phyloP scores from a whole-genome alignment of 2,888 invertebrate genomes.

The Cryptus armator region DNA sequence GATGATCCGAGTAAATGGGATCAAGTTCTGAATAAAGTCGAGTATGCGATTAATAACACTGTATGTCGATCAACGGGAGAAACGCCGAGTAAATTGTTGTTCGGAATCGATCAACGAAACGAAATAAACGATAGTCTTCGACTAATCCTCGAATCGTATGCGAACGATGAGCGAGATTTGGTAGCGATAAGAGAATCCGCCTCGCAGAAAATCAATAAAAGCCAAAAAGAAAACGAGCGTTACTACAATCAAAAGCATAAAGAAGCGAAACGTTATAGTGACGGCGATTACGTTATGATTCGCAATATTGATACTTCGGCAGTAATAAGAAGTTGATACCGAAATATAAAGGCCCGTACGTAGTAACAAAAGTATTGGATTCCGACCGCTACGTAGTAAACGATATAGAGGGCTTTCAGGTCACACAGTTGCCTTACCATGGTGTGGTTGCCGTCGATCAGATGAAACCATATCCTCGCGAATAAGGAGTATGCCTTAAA shows the following conservation, averaged over 20 bases:
- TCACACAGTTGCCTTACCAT: conserved; percentile 55
- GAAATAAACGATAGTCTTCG: not conserved
- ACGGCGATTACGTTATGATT: conserved; percentile 68
- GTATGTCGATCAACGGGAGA: not conserved
- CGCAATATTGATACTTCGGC: conserved; percentile 72
- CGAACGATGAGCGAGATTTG: conserved; percentile 39
- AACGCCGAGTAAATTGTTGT: conserved; percentile 9
- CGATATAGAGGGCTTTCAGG: conserved; percentile 57
- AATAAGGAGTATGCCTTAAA: conserved; percentile 5
- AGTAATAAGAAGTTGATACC: conserved; percentile 73
- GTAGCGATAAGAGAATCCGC: conserved; percentile 28
- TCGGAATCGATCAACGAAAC: conserved; percentile 3
- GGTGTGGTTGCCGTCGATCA: conserved; percentile 48
- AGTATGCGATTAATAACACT: conserved; percentile 18
- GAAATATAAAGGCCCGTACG: conserved; percentile 75
- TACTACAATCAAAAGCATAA: conserved; percentile 52
- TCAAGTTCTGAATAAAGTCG: conserved; percentile 1
- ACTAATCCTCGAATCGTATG: conserved; percentile 10
- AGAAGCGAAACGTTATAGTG: conserved; percentile 19
- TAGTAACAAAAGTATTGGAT: conserved; percentile 71
- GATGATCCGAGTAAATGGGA: conserved; percentile 11
- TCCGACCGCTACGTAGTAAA: conserved; percentile 72
- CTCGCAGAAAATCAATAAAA: not conserved
- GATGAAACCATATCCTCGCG: conserved; percentile 36
- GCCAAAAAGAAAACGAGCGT: conserved; percentile 35